A percentile compares a stretch with the other conserved stretches of the same genome.
These are phyloP conservation scores for Antrozous pallidus DNA, from an alignment of 2,797 vertebrate genomes.

Conservation along the genomic window DNA sequence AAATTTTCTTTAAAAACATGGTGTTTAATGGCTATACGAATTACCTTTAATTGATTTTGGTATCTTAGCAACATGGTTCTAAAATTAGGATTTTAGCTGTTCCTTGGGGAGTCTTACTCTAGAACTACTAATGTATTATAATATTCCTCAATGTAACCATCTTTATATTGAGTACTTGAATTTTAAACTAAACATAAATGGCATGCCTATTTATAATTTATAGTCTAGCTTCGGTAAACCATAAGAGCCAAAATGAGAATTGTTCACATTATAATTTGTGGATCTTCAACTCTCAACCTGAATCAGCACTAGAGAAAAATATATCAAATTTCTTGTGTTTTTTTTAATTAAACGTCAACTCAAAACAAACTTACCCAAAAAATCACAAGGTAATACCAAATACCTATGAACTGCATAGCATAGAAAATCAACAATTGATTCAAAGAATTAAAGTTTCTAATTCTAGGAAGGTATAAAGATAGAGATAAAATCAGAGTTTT, in stretches of 20 bases:
- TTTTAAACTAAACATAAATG: conserved; percentile 22
- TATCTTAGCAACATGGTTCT: background rate
- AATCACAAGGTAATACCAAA: conserved; percentile 1
- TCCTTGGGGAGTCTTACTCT: background rate
- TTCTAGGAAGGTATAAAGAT: background rate
- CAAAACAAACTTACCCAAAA: background rate
- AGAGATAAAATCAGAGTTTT: background rate
- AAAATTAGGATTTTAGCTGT: background rate
- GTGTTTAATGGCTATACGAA: background rate
- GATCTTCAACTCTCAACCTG: background rate
- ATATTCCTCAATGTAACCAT: background rate
- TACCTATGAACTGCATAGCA: background rate
- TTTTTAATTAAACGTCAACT: background rate
- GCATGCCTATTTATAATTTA: background rate
- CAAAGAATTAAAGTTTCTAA: background rate
- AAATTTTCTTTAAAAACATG: background rate
- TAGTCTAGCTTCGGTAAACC: background rate
- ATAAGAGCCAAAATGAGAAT: conserved; percentile 39
- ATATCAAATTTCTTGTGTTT: background rate
- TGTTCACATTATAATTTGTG: background rate
- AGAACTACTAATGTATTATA: background rate
- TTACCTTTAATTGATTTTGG: background rate
- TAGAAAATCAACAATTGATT: background rate
- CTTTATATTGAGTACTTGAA: background rate
- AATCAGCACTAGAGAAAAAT: conserved; percentile 1